These are phyloP conservation scores for Acanthornis magna DNA, from an alignment of 2,797 vertebrate species.

Conservation along the genomic window DNA sequence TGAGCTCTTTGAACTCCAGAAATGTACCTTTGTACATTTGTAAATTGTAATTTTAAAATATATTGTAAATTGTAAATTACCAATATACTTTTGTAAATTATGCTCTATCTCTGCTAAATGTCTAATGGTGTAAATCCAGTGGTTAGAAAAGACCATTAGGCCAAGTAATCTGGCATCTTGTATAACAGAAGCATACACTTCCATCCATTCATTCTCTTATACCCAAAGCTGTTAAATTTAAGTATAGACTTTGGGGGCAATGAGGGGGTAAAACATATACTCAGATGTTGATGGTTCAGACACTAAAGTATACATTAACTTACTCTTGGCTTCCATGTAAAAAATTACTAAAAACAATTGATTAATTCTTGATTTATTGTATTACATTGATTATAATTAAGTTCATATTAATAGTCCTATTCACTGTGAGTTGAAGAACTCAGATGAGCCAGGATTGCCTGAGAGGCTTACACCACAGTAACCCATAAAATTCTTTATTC, in stretches of 20 bases:
- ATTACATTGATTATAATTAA: background rate
- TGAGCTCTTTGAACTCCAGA: background rate
- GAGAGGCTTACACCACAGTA: background rate
- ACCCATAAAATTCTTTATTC: background rate
- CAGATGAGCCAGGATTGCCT: background rate
- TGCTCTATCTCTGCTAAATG: background rate
- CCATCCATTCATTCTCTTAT: background rate
- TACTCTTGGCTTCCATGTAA: background rate
- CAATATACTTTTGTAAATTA: background rate
- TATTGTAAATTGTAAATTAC: no score
- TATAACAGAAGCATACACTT: background rate
- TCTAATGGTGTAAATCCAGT: background rate
- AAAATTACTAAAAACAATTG: background rate
- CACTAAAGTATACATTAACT: background rate
- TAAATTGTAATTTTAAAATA: background rate
- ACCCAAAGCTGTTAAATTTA: background rate
- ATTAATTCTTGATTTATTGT: background rate
- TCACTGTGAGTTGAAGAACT: background rate
- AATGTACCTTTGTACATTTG: no score
- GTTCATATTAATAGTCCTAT: background rate
- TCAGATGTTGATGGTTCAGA: background rate
- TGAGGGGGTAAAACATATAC: rapidly evolving
- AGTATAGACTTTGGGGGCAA: rapidly evolving
- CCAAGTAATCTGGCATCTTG: background rate
- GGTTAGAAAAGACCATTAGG: background rate